A percentile compares a stretch with the other conserved stretches of the same genome.
These are phyloP conservation scores for Mesoligia furuncula DNA, from an alignment of 2,888 invertebrate genomes.

Conservation along the genomic window DNA sequence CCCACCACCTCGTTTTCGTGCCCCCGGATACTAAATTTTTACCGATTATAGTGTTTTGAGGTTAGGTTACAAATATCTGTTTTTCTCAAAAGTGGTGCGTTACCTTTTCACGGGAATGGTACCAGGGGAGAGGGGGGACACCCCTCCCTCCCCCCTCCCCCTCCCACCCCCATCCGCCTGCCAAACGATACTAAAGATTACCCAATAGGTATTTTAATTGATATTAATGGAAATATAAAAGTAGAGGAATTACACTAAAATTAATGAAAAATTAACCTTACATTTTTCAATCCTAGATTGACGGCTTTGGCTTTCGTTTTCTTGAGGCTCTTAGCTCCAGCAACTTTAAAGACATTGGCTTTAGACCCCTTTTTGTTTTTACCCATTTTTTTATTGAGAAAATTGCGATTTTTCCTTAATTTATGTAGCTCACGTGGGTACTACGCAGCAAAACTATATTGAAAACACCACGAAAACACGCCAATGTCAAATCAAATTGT, in stretches of 20 bases:
- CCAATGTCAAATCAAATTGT: not conserved
- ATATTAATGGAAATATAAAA: not conserved
- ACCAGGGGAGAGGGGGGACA: no score
- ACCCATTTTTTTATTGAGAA: constrained; percentile 74
- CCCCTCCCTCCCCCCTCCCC: no score
- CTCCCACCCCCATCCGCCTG: no score
- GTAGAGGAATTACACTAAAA: not conserved
- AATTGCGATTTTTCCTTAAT: not conserved
- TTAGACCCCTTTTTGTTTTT: constrained; percentile 84
- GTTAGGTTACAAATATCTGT: no score
- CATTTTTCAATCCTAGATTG: constrained; percentile 86
- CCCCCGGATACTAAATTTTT: no score
- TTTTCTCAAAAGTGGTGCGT: no score
- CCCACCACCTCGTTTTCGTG: no score
- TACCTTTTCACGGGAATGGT: no score
- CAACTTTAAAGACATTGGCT: constrained; percentile 86
- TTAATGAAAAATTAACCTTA: constrained; percentile 67
- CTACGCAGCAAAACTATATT: not conserved
- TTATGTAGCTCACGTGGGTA: constrained; percentile 28
- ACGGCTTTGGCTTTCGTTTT: constrained; percentile 87
- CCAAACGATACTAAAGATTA: no score
- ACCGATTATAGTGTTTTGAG: no score
- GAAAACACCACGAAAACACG: not conserved
- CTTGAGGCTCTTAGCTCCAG: constrained; percentile 87
- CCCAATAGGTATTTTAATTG: not conserved